Conservation (phyloP, 2,888 invertebrate genomes). For the Dione juno region DNA sequence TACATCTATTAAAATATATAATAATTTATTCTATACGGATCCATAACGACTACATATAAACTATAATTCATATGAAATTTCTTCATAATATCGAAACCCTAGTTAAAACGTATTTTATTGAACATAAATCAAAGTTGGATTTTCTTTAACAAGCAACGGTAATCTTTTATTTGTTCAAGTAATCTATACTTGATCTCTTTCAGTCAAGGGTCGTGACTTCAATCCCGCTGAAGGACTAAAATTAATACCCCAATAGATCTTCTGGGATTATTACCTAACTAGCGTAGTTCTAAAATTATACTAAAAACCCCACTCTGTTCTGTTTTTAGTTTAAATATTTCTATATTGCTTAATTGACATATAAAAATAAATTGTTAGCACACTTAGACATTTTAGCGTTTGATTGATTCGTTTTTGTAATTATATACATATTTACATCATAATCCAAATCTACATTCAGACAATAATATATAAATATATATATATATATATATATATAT, state of each 20-base stretch:
- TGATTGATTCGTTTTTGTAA: no score
- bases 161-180: neutral
- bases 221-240: neutral
- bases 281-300: neutral
- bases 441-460: no score
- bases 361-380: no score
- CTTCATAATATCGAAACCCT: neutral
- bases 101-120: neutral
- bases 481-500: no score
- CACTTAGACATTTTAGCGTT: no score
- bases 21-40: no score
- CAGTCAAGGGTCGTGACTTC: conserved; percentile 6
- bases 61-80: neutral
- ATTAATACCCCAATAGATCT: neutral
- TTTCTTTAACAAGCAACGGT: neutral
- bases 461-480: no score
- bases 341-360: no score
- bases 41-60: no score
- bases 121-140: neutral
- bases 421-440: no score
- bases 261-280: neutral
- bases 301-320: neutral
- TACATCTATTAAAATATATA: no score
- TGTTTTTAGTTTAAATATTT: neutral
- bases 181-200: conserved; percentile 1